Evolutionary conservation across 2,888 invertebrate genomes (phyloP).

Genomic region (Phortica magna): DNA sequence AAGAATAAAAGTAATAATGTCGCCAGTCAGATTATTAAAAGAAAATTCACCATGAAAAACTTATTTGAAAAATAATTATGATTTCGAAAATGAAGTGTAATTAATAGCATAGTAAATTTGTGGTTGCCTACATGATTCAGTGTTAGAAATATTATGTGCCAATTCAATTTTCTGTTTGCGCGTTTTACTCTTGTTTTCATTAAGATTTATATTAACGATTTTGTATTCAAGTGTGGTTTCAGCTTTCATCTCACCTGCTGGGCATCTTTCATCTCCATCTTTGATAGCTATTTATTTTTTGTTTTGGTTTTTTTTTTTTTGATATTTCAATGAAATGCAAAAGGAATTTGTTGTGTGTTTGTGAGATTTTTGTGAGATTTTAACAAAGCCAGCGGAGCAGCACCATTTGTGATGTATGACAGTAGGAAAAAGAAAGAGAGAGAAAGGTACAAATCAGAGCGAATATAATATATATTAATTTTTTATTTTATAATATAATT

Average conservation of each 20-base stretch:
- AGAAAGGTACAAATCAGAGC: slow-evolving; percentile 46
- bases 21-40: neutral
- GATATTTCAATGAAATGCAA: neutral
- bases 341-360: slow-evolving; percentile 24
- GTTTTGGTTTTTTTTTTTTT: slow-evolving; percentile 18
- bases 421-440: slow-evolving; percentile 62
- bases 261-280: slow-evolving; percentile 84
- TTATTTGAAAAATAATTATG: slow-evolving; percentile 24
- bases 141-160: slow-evolving; percentile 24
- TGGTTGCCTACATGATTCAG: slow-evolving; percentile 42
- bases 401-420: slow-evolving; percentile 45
- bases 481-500: slow-evolving; percentile 34
- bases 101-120: slow-evolving; percentile 20
- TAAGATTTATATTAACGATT: slow-evolving; percentile 29
- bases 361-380: slow-evolving; percentile 35
- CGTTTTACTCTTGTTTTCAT: slow-evolving; percentile 36
- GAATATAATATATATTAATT: slow-evolving; percentile 40
- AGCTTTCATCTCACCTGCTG: slow-evolving; percentile 81
- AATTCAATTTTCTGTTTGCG: slow-evolving; percentile 20
- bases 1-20: slow-evolving; percentile 59
- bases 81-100: slow-evolving; percentile 36
- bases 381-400: slow-evolving; percentile 57
- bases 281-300: slow-evolving; percentile 80
- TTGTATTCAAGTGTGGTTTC: slow-evolving; percentile 55
- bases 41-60: neutral